Evolutionary conservation across 2,113 vertebrate genomes (phyloP).

Genomic region (Epinephelus lanceolatus): DNA sequence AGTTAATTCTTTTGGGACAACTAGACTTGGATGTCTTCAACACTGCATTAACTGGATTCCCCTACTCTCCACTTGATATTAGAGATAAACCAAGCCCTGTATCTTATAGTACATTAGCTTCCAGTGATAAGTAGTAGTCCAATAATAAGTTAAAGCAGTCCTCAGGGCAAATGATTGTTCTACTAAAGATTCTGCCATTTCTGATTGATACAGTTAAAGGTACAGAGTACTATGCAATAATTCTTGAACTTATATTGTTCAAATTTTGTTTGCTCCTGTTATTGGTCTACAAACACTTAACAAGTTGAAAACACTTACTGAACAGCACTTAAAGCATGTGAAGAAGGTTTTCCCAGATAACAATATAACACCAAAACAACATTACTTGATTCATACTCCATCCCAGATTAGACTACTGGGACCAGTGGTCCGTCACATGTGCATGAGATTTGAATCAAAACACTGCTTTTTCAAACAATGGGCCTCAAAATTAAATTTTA

Average conservation of each 20-base stretch:
- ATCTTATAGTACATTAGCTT: constrained; percentile 20
- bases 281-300: constrained; percentile 3
- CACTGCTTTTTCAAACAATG: constrained; percentile 25
- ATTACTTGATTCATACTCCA: constrained; percentile 52
- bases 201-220: constrained; percentile 10
- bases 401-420: constrained; percentile 25
- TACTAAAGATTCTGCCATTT: constrained; percentile 28
- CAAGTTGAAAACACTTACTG: constrained; percentile 38
- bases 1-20: constrained; percentile 14
- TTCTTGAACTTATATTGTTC: constrained; percentile 40
- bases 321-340: constrained; percentile 41
- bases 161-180: constrained; percentile 35
- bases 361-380: constrained; percentile 50
- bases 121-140: neutral
- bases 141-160: constrained; percentile 22
- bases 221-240: constrained; percentile 9
- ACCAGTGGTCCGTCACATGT: constrained; percentile 49
- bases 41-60: constrained; percentile 17
- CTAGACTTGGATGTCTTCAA: constrained; percentile 26
- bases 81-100: constrained; percentile 23
- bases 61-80: constrained; percentile 28
- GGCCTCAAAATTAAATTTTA: constrained; percentile 13
- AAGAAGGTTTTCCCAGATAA: constrained; percentile 32
- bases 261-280: constrained; percentile 48
- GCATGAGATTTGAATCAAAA: constrained; percentile 33